These are phyloP conservation scores for Gyps fulvus DNA, from an alignment of 2,113 vertebrate species.

Conservation along the genomic window DNA sequence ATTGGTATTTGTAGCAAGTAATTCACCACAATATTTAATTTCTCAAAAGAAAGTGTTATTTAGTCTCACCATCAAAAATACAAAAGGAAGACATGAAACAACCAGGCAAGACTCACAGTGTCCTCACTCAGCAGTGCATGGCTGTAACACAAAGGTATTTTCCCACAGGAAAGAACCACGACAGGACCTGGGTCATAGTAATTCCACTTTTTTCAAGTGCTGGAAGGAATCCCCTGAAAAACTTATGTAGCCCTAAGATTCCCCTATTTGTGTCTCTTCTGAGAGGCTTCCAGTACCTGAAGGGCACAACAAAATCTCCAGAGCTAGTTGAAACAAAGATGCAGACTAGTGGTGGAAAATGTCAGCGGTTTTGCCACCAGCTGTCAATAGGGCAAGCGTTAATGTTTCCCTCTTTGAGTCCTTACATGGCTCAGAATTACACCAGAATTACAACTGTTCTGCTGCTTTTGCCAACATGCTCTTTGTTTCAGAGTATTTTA, in stretches of 20 bases:
- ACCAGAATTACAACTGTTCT: neutral
- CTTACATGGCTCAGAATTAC: neutral
- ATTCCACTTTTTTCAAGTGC: neutral
- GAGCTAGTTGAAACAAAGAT: neutral
- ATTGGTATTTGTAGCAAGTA: neutral
- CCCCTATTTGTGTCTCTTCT: neutral
- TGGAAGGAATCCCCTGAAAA: neutral
- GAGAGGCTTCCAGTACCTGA: neutral
- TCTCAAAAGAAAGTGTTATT: neutral
- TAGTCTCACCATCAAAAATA: neutral
- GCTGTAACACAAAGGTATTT: neutral
- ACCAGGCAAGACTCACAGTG: accelerated
- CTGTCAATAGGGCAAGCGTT: neutral
- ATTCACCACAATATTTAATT: neutral
- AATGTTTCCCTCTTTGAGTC: neutral
- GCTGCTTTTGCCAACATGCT: neutral
- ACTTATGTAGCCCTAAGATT: neutral
- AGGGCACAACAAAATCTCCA: neutral
- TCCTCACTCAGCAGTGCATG: too few species aligned
- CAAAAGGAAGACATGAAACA: neutral
- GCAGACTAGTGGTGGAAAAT: neutral
- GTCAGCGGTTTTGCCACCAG: neutral
- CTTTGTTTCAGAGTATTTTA: neutral
- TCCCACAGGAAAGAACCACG: neutral
- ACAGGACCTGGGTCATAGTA: neutral